These are phyloP conservation scores for Junonia oenone DNA, from an alignment of 2,888 invertebrate genomes.

Conservation along the genomic window DNA sequence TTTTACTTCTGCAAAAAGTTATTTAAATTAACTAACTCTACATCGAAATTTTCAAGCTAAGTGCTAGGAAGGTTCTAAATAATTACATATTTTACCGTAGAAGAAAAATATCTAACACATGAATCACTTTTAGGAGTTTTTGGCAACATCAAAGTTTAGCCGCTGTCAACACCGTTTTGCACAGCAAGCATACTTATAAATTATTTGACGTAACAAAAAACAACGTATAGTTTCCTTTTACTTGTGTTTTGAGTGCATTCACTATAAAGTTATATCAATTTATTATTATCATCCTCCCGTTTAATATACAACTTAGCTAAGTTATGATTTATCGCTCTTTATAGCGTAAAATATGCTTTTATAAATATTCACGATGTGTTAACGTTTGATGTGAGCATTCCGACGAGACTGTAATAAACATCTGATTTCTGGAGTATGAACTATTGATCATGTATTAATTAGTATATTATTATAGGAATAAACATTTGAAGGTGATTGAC, in stretches of 20 bases:
- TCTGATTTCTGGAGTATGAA: neutral
- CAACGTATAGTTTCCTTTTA: neutral
- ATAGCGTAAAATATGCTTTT: neutral
- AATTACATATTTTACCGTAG: neutral
- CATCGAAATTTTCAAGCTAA: too few relatives aligned
- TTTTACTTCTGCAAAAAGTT: too few relatives aligned
- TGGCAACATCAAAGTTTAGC: neutral
- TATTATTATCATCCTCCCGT: neutral
- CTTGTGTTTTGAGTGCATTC: constrained; percentile 6
- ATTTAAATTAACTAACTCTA: too few relatives aligned
- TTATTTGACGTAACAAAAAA: neutral
- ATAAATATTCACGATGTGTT: neutral
- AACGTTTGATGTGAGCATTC: neutral
- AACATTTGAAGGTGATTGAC: too few relatives aligned
- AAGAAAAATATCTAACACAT: neutral
- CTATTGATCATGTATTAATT: too few relatives aligned
- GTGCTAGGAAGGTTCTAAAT: too few relatives aligned
- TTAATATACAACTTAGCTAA: constrained; percentile 6
- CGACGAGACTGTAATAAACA: too few relatives aligned
- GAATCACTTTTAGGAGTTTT: neutral
- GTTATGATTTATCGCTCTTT: neutral
- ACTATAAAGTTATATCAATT: constrained; percentile 1
- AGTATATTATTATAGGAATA: too few relatives aligned
- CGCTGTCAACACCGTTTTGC: neutral
- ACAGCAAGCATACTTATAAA: neutral